phyloP scores from a whole-genome alignment of 2,888 invertebrate genomes.

The Malthinus seriepunctatus region DNA sequence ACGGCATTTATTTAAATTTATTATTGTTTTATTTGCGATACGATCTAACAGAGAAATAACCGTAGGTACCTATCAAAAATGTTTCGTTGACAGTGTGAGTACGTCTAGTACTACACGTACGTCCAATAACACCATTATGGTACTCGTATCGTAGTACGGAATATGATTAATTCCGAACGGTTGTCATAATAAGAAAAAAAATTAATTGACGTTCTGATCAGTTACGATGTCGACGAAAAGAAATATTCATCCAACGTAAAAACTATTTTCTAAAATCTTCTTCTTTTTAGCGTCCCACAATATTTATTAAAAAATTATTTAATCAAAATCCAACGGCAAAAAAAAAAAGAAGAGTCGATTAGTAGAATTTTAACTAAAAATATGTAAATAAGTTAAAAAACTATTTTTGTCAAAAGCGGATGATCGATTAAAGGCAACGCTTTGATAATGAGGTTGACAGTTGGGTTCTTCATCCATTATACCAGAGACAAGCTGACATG shows the following conservation, averaged over 20 bases:
- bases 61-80: slow-evolving; percentile 21
- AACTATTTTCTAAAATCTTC: not conserved
- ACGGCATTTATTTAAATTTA: slow-evolving; percentile 17
- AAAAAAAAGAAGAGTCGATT: too few relatives aligned
- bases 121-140: too few relatives aligned
- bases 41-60: slow-evolving; percentile 25
- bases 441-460: slow-evolving; percentile 49
- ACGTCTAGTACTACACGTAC: not conserved
- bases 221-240: slow-evolving; percentile 30
- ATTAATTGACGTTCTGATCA: slow-evolving; percentile 33
- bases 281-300: not conserved
- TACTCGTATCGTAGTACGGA: slow-evolving; percentile 10
- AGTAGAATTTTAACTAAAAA: not conserved
- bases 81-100: slow-evolving; percentile 23
- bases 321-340: too few relatives aligned
- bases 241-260: not conserved
- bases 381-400: slow-evolving; percentile 17
- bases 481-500: slow-evolving; percentile 44
- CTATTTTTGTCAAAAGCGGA: slow-evolving; percentile 35
- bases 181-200: slow-evolving; percentile 33
- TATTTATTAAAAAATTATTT: not conserved
- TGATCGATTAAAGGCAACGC: slow-evolving; percentile 47
- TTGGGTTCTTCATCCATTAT: slow-evolving; percentile 48
- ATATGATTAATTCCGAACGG: slow-evolving; percentile 29
- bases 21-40: slow-evolving; percentile 25